Evolutionary conservation across 2,888 invertebrate genomes (phyloP), one percentile per base, ranked within the genome.

Genomic region (Tipula vernalis): DNA sequence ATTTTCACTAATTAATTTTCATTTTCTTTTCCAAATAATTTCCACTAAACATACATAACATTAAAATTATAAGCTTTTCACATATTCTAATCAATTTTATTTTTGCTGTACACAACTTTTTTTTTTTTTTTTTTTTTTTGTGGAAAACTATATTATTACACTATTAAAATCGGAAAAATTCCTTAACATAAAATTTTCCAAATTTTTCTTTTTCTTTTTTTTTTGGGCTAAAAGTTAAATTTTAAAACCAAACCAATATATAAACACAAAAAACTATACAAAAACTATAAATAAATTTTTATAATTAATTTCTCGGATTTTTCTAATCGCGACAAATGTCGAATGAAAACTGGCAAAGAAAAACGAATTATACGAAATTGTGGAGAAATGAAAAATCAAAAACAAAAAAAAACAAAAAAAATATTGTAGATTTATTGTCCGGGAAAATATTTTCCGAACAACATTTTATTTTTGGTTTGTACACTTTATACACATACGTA

Each of bases 301-400:
- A 36, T 84, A 5, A 39, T 15, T 41, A 39, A 39, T 84, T 84
- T 39, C 18, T 84, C 36, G 36, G 36, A 15, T 84, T 84, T 84
- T 84, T 84, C 84, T 84, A 39, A 39, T 39, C 84, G 84, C 84
- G 84, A 84, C 84, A 36, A 84, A 84, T 39, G 84, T 84, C 84
- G 84, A 84, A 84, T 41, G 84, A 39, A 84, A 84, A 84, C 84
- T 84, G 84, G 84, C 84, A 84, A 84, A 84, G 84, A 84, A 84
- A 84, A 84, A 84, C 84, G 84, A 84, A 84, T 84, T 84, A 84
- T n/a, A 84, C 15, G 39, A 13, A 39, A 39, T 39, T 84, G 39
- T 84, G 84, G 84, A 41, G 84, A 84, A 84, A 84, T 71, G 71
- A 84, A 84, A 84, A 84, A 84, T 84, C 36, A 84, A 84, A 84